Conservation (phyloP, 2,113 vertebrate genomes). For the Scalopus aquaticus region DNA sequence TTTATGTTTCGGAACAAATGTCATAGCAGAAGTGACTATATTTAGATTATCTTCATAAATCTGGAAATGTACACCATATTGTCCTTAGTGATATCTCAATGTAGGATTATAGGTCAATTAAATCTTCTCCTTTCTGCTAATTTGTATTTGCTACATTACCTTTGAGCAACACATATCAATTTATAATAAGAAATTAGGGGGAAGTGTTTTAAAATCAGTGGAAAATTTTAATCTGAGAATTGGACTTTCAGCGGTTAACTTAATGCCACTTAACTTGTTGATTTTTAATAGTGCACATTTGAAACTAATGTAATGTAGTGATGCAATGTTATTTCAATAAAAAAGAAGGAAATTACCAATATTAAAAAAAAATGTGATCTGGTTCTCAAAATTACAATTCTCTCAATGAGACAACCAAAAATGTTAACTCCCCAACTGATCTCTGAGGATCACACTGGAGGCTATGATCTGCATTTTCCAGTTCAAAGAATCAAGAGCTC, state of each 20-base stretch:
- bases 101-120: neutral
- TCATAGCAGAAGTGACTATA: neutral
- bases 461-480: neutral
- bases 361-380: neutral
- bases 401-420: neutral
- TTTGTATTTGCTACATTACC: neutral
- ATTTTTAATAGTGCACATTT: too few relatives aligned
- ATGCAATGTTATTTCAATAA: neutral
- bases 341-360: neutral
- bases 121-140: slow-evolving; percentile 1
- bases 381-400: neutral
- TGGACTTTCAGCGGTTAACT: neutral
- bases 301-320: too few relatives aligned
- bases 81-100: neutral
- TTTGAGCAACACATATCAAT: neutral
- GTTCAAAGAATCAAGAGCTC: neutral
- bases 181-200: neutral
- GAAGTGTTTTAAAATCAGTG: neutral
- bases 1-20: neutral
- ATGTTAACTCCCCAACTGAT: neutral
- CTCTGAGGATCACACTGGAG: neutral
- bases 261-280: too few relatives aligned
- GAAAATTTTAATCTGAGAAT: neutral
- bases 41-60: neutral
- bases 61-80: neutral